Conservation (phyloP, 2,797 vertebrate genomes). For the Bryconaethiops microstoma region DNA sequence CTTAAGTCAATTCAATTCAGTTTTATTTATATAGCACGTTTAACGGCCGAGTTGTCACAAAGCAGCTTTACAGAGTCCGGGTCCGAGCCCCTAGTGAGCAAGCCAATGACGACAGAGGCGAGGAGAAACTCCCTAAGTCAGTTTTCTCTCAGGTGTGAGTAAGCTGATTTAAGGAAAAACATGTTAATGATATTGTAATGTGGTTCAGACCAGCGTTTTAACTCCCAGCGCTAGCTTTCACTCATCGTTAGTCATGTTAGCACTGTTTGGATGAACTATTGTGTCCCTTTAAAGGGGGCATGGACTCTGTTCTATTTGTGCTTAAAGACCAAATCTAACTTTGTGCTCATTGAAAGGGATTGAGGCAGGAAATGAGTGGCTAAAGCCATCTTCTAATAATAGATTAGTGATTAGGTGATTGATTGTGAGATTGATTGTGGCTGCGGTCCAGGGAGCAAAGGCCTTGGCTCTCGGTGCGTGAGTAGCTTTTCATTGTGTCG, state of each 20-base stretch:
- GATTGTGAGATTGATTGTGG: conserved; percentile 34
- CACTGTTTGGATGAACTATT: not conserved
- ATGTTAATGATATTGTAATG: not conserved
- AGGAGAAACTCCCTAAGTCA: no score
- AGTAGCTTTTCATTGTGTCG: not conserved
- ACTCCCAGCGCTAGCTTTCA: not conserved
- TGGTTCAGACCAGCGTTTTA: not conserved
- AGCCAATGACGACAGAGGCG: no score
- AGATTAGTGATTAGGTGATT: conserved; percentile 31
- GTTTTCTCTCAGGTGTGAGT: no score
- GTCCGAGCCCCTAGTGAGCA: no score
- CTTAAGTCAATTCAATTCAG: no score
- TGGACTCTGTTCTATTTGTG: not conserved
- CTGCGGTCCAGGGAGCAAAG: conserved; percentile 19
- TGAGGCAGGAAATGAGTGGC: not conserved
- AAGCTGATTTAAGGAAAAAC: no score
- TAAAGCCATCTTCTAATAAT: not conserved
- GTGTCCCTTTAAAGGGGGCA: not conserved
- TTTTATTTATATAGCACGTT: no score
- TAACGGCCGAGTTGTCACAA: no score
- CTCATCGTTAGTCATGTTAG: not conserved
- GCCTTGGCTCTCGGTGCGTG: conserved; percentile 11
- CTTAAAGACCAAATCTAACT: not conserved
- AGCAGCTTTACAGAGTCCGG: no score
- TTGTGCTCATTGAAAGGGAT: not conserved